Evolutionary conservation across 92 coral and sea anemone genomes (phyloP), one percentile per base, ranked within the genome.

Genomic region (Hydrozoanthus gracilis): DNA sequence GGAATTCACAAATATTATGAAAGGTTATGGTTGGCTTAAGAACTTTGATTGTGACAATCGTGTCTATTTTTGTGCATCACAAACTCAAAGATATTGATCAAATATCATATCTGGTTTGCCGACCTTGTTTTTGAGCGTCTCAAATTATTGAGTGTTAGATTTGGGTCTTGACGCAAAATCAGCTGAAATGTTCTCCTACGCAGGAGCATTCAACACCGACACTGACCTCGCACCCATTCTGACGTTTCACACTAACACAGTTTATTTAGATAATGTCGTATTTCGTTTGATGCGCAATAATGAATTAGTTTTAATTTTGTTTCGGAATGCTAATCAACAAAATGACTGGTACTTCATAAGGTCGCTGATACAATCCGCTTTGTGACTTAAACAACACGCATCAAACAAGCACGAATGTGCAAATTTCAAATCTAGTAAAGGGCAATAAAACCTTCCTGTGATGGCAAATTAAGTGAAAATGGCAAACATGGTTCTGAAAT

Each of bases 1-100:
- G 93, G 93, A 87, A 91, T 91, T 88, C 93, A 82, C 83, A 91
- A 91, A 91, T 88, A 87, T 82, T 91, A 69, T 82, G 77, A 9
- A 56, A 83, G 86, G 86, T 71, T 71, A 77, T 82, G 89, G 86
- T 69, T 84, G 89, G 82, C 80, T 83, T 87, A 87, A 70, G 86
- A 90, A 71, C 44, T 66, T 72, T 71, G 86, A 78, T 79, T 87
- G 82, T 90, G 88, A 87, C 83, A 87, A 91, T 85, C 86, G 77
- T 77, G 73, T 73, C 87, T 91, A 88, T 91, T 91, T 91, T 87
- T 88, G 86, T 77, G 82, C 91, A 71, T 73, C 45, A 83, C 54
- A n/a, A 88, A 52, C 61, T 88, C 83, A 75, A 54, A 70, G 88
- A 91, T 91, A 91, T 91, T 91, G 89, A 88, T 91, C 93, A 78